Evolutionary conservation across 2,113 vertebrate species (phyloP), one percentile per base, ranked within the genome.

Genomic region (Pseudolaguvia tuberculata): DNA sequence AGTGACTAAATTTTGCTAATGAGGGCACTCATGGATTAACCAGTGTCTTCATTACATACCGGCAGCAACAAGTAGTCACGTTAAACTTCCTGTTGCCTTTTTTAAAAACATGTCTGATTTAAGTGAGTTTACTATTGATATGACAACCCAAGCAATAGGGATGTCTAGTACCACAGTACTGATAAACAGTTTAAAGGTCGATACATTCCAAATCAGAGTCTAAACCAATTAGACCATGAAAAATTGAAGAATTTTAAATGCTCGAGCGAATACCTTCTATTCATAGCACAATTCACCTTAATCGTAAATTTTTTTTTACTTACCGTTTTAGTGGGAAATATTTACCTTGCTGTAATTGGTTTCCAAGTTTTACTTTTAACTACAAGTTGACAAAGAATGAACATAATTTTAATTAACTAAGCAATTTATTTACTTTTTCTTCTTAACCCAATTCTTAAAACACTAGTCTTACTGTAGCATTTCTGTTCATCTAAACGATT

Each of bases 151-250:
- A 18, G 5, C 11, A 29, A 39, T 61, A 61, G 27, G 56, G 27
- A 50, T 25, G 15, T 15, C 48, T 21, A 4, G 1, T 4, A 25
- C 2, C 47, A 8, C 59, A 62, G 13, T n/a, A n/a, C 18, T 21
- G 42, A 21, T n/a, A 50, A 42, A 42, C 12, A 42, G 13, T 13
- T 31, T 55, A 12, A 72, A 56, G 23, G 20, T 29, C 20, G 25
- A 29, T 45, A 48, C 27, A 21, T 73, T 61, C 70, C 62, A 25
- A 47, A 47, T 65, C 14, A 25, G n/a, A 11, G 59, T 20, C 62
- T 42, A n/a, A 21, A 25, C 20, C 4, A 3, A 5, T 47, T 48
- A 48, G 21, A 4, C 11, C 21, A 27, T 14, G 23, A 48, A 25
- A 47, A 47, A 47, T 7, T 12, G 45, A 3, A 45, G 27, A 9